Conservation (phyloP, 2,797 vertebrate genomes). For the Sebastes diaconus region DNA sequence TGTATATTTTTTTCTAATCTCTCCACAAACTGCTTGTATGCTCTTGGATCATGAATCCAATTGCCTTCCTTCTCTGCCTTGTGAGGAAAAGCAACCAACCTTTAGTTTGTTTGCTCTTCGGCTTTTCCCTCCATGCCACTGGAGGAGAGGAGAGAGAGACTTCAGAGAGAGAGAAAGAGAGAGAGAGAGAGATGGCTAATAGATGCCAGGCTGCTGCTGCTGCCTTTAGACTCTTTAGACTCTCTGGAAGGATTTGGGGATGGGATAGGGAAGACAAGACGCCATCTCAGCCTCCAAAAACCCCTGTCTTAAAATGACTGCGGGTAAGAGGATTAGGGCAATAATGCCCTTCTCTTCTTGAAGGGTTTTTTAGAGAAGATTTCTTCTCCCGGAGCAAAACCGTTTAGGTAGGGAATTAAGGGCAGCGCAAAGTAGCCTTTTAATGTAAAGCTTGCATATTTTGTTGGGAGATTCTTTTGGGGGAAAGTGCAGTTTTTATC, state of each 20-base stretch:
- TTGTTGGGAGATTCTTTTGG: constrained; percentile 81
- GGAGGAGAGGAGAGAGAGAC: constrained; percentile 80
- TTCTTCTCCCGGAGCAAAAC: constrained; percentile 99
- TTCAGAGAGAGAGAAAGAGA: constrained; percentile 59
- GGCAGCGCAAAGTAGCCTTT: constrained; percentile 93
- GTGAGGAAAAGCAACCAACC: constrained; percentile 62
- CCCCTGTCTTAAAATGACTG: constrained; percentile 95
- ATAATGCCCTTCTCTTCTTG: constrained; percentile 99
- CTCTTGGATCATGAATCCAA: constrained; percentile 13
- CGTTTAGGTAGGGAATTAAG: constrained; percentile 99
- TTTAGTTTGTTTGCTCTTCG: constrained; percentile 88
- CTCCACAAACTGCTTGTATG: neutral
- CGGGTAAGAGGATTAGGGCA: constrained; percentile 99
- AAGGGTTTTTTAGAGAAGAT: constrained; percentile 95
- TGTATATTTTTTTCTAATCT: neutral
- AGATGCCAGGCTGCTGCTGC: constrained; percentile 86
- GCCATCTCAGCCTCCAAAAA: constrained; percentile 92
- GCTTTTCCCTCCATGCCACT: constrained; percentile 78
- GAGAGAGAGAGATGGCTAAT: constrained; percentile 82
- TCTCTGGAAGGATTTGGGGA: constrained; percentile 89
- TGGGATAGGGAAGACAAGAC: constrained; percentile 90
- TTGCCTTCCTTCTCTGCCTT: constrained; percentile 1
- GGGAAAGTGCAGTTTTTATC: constrained; percentile 73
- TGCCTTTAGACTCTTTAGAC: constrained; percentile 61
- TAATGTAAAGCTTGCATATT: constrained; percentile 94